phyloP scores from a whole-genome alignment of 1,140 invertebrate genomes.

The Trypoxylus dichotomus region DNA sequence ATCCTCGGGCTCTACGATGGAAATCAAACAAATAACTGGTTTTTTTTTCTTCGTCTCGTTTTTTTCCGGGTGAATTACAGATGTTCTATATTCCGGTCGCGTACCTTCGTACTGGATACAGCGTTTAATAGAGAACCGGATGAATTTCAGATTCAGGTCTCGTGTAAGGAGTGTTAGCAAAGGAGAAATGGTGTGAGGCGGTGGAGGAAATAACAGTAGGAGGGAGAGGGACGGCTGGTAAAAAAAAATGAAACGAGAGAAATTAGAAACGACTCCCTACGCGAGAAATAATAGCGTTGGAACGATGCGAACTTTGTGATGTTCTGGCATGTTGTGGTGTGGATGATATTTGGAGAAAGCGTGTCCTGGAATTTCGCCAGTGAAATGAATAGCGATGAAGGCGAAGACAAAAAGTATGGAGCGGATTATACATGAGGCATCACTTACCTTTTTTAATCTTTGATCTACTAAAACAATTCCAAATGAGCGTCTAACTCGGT shows the following conservation, averaged over 20 bases:
- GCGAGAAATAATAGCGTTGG: neutral
- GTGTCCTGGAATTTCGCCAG: neutral
- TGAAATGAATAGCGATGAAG: neutral
- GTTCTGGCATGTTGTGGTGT: neutral
- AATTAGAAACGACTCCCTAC: neutral
- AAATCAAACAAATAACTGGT: conserved; percentile 20
- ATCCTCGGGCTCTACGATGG: neutral
- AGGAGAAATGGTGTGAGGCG: neutral
- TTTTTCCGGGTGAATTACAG: conserved; percentile 5
- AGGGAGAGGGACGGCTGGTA: neutral
- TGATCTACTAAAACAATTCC: neutral
- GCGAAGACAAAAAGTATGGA: too few species aligned
- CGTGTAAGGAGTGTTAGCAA: neutral
- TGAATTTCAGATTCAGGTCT: conserved; percentile 3
- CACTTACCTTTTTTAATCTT: neutral
- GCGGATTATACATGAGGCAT: too few species aligned
- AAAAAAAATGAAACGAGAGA: neutral
- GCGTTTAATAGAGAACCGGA: conserved; percentile 9
- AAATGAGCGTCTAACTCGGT: neutral
- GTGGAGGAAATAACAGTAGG: neutral
- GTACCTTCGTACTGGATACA: neutral
- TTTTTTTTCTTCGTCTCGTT: neutral
- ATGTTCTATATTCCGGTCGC: neutral
- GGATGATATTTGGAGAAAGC: neutral
- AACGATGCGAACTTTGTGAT: neutral